Percentiles rank a stretch among this genome's conserved stretches.
These are phyloP conservation scores for Prunella fulvescens DNA, from an alignment of 2,113 vertebrate genomes.

Conservation along the genomic window DNA sequence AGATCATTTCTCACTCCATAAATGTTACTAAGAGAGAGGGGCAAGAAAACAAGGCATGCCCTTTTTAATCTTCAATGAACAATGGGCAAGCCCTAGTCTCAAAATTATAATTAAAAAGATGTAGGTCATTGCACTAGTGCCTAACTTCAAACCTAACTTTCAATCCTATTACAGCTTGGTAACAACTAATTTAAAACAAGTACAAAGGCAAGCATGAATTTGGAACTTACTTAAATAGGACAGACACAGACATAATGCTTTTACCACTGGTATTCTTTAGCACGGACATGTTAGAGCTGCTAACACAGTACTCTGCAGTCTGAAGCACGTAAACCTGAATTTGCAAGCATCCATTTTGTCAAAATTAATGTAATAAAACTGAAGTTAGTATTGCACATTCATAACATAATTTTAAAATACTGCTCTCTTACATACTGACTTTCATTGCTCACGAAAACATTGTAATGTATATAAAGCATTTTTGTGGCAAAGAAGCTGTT, in stretches of 20 bases:
- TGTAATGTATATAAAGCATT: constrained; percentile 63
- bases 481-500: constrained; percentile 71
- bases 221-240: neutral
- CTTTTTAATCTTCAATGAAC: constrained; percentile 12
- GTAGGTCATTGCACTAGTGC: neutral
- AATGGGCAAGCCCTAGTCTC: neutral
- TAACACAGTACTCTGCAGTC: constrained; percentile 28
- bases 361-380: constrained; percentile 57
- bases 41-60: constrained; percentile 38
- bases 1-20: constrained; percentile 68
- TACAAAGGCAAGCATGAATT: constrained; percentile 22
- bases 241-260: neutral
- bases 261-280: neutral
- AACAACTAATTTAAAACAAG: neutral
- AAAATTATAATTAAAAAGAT: constrained; percentile 30
- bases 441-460: constrained; percentile 56
- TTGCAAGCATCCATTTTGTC: constrained; percentile 33
- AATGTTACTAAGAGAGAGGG: constrained; percentile 59
- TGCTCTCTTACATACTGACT: constrained; percentile 37
- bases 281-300: neutral
- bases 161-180: neutral
- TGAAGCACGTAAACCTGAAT: neutral
- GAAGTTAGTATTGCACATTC: constrained; percentile 58
- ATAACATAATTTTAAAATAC: constrained; percentile 46
- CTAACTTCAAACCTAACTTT: neutral